Percentiles rank a stretch among this genome's conserved stretches.
phyloP scores from a whole-genome alignment of 2,888 invertebrate genomes.

The Phoenoteleia sp. region DNA sequence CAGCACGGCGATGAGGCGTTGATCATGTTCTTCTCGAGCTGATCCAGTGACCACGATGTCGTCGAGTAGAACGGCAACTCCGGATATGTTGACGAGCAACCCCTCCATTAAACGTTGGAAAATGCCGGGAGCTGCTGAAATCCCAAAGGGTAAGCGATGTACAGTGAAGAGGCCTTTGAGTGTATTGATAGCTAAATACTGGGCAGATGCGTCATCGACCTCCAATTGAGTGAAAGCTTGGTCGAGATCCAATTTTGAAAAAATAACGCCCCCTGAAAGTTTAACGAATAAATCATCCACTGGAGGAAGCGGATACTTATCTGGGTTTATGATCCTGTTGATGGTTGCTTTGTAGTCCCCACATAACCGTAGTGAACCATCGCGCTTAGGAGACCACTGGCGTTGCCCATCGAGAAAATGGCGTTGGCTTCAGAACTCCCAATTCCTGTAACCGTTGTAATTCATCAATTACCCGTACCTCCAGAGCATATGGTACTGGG shows the following conservation, averaged over 20 bases:
- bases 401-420: constrained; percentile 40
- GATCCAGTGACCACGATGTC: constrained; percentile 22
- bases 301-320: constrained; percentile 34
- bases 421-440: constrained; percentile 7
- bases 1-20: constrained; percentile 10
- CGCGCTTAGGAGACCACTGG: constrained; percentile 21
- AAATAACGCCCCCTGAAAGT: constrained; percentile 3
- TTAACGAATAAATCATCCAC: constrained; percentile 26
- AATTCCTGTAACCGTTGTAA: constrained; percentile 1
- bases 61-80: constrained; percentile 17
- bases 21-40: constrained; percentile 14
- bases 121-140: constrained; percentile 64
- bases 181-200: constrained; percentile 14
- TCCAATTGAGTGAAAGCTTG: constrained; percentile 25
- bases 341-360: constrained; percentile 40
- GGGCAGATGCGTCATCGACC: constrained; percentile 11
- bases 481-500: constrained; percentile 11
- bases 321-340: not conserved
- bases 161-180: constrained; percentile 47
- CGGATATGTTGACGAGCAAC: constrained; percentile 30
- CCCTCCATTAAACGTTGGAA: constrained; percentile 68
- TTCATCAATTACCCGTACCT: not conserved
- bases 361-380: constrained; percentile 26
- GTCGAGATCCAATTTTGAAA: constrained; percentile 43
- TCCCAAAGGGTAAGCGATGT: constrained; percentile 76